Base-by-base conservation (phyloP, 2,113 vertebrate species). In the Menura novaehollandiae region DNA sequence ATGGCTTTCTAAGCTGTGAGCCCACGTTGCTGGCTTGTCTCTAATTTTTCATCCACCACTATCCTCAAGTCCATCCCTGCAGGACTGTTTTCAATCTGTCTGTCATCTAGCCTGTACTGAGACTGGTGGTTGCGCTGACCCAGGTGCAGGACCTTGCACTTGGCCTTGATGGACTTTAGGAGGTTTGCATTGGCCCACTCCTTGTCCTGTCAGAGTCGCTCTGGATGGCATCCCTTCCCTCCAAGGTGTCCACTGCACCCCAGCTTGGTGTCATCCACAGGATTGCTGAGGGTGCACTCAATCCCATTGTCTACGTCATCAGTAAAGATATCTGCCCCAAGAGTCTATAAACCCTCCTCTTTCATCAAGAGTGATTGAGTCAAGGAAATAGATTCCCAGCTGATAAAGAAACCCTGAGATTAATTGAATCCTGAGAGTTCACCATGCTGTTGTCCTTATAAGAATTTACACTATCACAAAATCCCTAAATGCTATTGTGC, bases 111-210 rank as follows among this genome's bases (percentile, higher is more conserved):
- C 18, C 62, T 64, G 62, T 7, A 14, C 26, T 80, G 53, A 75
- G 43, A 35, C 28, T 28, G 35, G 17, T 32, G 20, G 27, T 32
- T 79, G 33, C 17, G 10, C 41, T 1, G 1, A 3, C 14, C 20
- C 32, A 7, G 37, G 37, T 24, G 21, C 3, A 2, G 32, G 8
- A 62, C 22, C 39, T 72, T 62, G 33, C 13, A 8, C 67, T 21
- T 35, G 32, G 7, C 56, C 0, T 0, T 53, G 47, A 21, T 72
- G 27, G 27, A 18, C 23, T 64, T 39, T 1, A 23, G 19, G 49
- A 55, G 15, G 41, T 64, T 74, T 56, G 59, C 69, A 28, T 1
- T 74, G 82, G 41, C 28, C 24, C 49, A 8, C n/a, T 74, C 8
- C 15, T 56, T 23, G 10, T 1, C 33, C 41, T 64, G 49, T 15